phyloP scores from a whole-genome alignment of 30 jellyfish, hydroid and myxozoan genomes.

The Cassiopea andromeda region DNA sequence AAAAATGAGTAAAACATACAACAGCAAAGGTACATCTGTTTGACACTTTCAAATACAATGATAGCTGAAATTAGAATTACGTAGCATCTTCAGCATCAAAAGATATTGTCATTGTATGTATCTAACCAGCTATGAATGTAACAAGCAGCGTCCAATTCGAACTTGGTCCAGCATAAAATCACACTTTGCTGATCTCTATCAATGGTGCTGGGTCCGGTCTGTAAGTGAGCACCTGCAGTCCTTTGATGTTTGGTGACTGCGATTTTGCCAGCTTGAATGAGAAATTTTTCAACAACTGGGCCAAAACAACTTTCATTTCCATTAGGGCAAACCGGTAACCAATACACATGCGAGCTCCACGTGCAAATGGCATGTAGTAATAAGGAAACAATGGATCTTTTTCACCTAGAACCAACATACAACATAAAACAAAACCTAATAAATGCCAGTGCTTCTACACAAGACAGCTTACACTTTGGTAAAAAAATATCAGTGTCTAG shows the following conservation, averaged over 20 bases:
- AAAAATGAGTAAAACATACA: too few relatives aligned
- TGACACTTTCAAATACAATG: too few relatives aligned
- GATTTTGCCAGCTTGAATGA: constrained; percentile 56
- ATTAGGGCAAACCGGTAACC: constrained; percentile 68
- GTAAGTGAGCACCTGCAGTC: constrained; percentile 5
- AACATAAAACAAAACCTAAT: not conserved
- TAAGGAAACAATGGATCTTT: constrained; percentile 60
- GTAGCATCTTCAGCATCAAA: too few relatives aligned
- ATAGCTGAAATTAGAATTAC: too few relatives aligned
- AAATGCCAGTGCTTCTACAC: not conserved
- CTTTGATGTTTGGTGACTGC: constrained; percentile 24
- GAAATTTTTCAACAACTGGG: constrained; percentile 22
- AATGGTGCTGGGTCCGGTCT: constrained; percentile 58
- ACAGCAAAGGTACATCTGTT: too few relatives aligned
- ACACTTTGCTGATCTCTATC: constrained; percentile 33
- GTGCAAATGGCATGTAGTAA: constrained; percentile 55
- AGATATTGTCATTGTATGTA: not conserved
- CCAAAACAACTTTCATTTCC: constrained; percentile 66
- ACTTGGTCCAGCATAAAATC: not conserved
- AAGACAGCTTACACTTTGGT: not conserved
- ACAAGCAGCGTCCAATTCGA: not conserved
- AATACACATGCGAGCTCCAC: constrained; percentile 80
- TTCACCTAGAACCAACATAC: constrained; percentile 16
- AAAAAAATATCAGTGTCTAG: too few relatives aligned
- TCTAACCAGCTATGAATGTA: not conserved